These are phyloP conservation scores for Parotocinclus haroldoi DNA, from an alignment of 2,797 vertebrate genomes.

Conservation along the genomic window DNA sequence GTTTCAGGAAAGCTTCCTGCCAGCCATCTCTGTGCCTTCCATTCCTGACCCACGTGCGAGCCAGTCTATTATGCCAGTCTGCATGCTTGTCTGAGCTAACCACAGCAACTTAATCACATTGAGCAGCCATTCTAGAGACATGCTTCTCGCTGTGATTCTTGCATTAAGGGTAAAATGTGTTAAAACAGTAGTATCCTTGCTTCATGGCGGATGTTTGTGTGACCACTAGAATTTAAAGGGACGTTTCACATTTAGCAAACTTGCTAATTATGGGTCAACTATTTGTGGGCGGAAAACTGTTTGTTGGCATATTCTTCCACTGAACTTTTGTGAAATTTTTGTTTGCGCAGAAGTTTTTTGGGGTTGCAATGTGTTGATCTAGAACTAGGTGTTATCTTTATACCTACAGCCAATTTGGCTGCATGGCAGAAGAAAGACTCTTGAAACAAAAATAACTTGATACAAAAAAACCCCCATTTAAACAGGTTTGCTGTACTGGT, in stretches of 20 bases:
- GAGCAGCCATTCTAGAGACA: constrained; percentile 34
- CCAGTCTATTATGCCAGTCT: constrained; percentile 35
- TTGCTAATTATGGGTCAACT: no score
- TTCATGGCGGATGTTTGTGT: neutral
- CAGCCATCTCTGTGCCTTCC: constrained; percentile 28
- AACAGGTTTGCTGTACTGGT: neutral
- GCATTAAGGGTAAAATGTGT: constrained; percentile 15
- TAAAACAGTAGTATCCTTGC: constrained; percentile 6
- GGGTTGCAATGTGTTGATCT: neutral
- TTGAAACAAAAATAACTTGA: no score
- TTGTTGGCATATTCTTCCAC: no score
- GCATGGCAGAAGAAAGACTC: no score
- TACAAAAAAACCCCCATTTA: no score
- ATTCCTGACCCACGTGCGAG: constrained; percentile 46
- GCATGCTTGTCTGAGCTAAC: constrained; percentile 36
- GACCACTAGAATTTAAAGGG: no score
- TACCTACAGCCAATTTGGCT: no score
- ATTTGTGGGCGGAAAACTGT: no score
- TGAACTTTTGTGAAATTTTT: no score
- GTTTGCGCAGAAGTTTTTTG: no score
- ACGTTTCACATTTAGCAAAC: no score
- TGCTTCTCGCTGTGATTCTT: constrained; percentile 1
- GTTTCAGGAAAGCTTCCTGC: constrained; percentile 35
- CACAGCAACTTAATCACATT: constrained; percentile 35
- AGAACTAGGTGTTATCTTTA: no score